Conservation (phyloP, 2,113 vertebrate genomes). For the Poeciliopsis occidentalis region DNA sequence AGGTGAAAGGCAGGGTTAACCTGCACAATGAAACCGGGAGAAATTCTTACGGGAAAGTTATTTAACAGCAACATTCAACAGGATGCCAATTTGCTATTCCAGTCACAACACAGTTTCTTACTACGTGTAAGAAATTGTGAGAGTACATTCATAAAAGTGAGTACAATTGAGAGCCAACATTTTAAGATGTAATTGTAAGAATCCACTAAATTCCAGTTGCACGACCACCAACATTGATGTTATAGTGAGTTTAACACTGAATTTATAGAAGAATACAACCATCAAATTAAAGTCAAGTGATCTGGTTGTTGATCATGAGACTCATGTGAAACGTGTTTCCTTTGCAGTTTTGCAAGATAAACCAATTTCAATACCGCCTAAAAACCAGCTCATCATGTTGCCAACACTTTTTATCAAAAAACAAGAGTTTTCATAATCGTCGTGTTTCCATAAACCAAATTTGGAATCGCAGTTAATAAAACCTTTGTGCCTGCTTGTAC, state of each 20-base stretch:
- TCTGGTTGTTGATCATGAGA: no score
- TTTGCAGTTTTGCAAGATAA: no score
- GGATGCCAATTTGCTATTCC: not conserved
- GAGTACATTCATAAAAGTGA: not conserved
- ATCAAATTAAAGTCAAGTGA: not conserved
- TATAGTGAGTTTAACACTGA: not conserved
- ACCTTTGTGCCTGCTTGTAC: not conserved
- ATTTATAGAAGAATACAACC: not conserved
- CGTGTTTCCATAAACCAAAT: no score
- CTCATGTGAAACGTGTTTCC: no score
- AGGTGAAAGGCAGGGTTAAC: not conserved
- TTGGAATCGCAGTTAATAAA: not conserved
- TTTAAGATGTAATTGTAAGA: not conserved
- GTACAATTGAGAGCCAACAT: not conserved
- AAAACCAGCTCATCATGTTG: no score
- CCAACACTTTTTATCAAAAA: no score
- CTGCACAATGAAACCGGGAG: not conserved
- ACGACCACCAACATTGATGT: not conserved
- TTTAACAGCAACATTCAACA: not conserved
- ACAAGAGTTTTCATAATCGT: no score
- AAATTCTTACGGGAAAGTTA: no score
- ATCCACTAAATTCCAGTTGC: not conserved
- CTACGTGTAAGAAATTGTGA: no score
- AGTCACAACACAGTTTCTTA: not conserved
- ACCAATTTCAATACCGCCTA: no score